These are phyloP conservation scores for Onychomys leucogaster DNA, from an alignment of 2,797 vertebrate genomes.

Conservation along the genomic window DNA sequence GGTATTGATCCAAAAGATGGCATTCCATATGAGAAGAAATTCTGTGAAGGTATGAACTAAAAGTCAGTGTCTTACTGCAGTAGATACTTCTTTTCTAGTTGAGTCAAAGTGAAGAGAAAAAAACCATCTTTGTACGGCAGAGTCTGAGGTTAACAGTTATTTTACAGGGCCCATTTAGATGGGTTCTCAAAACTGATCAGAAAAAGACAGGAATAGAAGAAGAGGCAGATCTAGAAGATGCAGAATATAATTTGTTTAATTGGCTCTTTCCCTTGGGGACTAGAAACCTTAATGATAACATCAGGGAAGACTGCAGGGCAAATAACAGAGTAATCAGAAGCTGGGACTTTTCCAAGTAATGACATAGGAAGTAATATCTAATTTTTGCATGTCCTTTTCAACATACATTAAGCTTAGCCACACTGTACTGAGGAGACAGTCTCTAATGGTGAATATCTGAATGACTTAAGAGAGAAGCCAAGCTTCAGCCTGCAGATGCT, in stretches of 20 bases:
- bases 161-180: neutral
- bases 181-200: neutral
- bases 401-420: neutral
- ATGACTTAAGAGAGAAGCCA: neutral
- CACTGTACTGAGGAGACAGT: neutral
- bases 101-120: neutral
- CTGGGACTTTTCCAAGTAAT: conserved; percentile 3
- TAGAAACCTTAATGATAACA: neutral
- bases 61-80: neutral
- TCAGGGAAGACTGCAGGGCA: neutral
- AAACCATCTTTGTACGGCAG: neutral
- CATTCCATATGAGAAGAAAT: conserved; percentile 89
- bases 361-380: neutral
- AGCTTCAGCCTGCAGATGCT: neutral
- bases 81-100: neutral
- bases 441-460: neutral
- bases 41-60: conserved; percentile 87
- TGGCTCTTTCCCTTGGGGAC: neutral
- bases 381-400: neutral
- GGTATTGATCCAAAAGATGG: conserved; percentile 88
- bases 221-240: conserved; percentile 19
- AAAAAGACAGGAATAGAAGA: neutral
- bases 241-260: conserved; percentile 20
- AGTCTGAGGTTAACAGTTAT: neutral
- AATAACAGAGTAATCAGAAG: neutral